Evolutionary conservation across 2,888 invertebrate genomes (phyloP), one percentile per base, ranked within the genome.

Genomic region (Exocentrus adspersus): DNA sequence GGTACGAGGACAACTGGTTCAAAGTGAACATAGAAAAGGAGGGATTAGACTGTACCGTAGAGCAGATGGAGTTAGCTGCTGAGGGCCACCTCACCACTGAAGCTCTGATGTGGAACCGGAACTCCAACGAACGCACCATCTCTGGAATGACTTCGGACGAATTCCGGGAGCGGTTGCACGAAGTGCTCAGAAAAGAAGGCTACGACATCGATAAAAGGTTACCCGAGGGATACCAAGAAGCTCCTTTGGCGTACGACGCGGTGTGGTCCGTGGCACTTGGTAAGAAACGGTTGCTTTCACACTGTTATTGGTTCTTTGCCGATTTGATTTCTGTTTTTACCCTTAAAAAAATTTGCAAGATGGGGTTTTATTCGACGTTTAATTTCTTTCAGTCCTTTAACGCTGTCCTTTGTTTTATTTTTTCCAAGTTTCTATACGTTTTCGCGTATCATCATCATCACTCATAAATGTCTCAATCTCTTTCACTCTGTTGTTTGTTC

Each of bases 1-100:
- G 97, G 97, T 99, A 99, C 83, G 97, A 98, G 80, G 97, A 99
- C 82, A 97, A 98, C 80, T 99, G 99, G 99, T 99, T 95, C 82
- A 93, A 94, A 80, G 90, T 92, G 5, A 92, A 93, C 80, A 84
- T 95, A 69, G 91, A 92, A 72, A 89, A 91, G 62, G 95, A 96
- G 81, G 91, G 92, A 52, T 92, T 98, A 67, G 92, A 94, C 69
- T 99, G 99, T 81, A 96, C 96, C 0, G 88, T 89, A 63, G 94
- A 96, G 72, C 90, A 99, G 83, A 97, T 99, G 95, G 86, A 92
- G 45, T 88, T 89, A 73, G 98, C 98, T 0, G 95, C 98, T 1
- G 97, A 98, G 82, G 98, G 98, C 1, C 99, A 99, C 82, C 87
- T 99, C 60, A 98, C 99, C 41, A 99, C 99, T 0, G 99, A 99